phyloP scores from a whole-genome alignment of 2,888 invertebrate genomes.

The Lymantria dispar region DNA sequence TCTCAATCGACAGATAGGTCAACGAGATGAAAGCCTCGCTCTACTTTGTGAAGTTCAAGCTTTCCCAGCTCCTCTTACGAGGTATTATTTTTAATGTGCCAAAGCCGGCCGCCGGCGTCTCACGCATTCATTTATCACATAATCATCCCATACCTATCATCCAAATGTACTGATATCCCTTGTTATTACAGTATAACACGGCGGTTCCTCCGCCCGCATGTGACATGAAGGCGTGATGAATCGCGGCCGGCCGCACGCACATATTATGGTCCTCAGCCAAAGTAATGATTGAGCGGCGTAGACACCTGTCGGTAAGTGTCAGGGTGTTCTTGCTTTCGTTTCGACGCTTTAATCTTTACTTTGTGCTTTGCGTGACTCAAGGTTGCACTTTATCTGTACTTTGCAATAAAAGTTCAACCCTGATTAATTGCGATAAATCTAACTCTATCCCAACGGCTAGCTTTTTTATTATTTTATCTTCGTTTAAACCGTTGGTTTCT shows the following conservation, averaged over 20 bases:
- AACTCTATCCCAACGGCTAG: slow-evolving; percentile 35
- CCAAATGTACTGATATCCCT: slow-evolving; percentile 74
- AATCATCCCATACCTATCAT: slow-evolving; percentile 62
- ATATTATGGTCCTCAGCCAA: slow-evolving; percentile 70
- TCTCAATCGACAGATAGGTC: slow-evolving; percentile 80
- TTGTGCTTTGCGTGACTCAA: slow-evolving; percentile 74
- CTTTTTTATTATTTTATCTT: slow-evolving; percentile 28
- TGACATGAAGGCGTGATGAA: slow-evolving; percentile 76
- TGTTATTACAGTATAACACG: slow-evolving; percentile 78
- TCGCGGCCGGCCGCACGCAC: slow-evolving; percentile 77
- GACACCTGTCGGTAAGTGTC: slow-evolving; percentile 81
- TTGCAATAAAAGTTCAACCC: slow-evolving; percentile 30
- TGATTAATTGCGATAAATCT: slow-evolving; percentile 46
- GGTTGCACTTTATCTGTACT: slow-evolving; percentile 48
- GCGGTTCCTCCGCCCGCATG: slow-evolving; percentile 66
- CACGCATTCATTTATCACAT: slow-evolving; percentile 79
- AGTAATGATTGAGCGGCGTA: slow-evolving; percentile 79
- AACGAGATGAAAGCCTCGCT: slow-evolving; percentile 76
- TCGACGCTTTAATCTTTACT: slow-evolving; percentile 80
- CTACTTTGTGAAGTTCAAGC: slow-evolving; percentile 91
- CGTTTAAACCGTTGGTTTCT: slow-evolving; percentile 23
- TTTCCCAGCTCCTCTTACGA: slow-evolving; percentile 89
- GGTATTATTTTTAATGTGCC: slow-evolving; percentile 78
- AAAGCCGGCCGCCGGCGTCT: slow-evolving; percentile 66
- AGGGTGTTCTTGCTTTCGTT: slow-evolving; percentile 80